Conservation (phyloP, 2,888 invertebrate genomes). For the Sesamia inferens region DNA sequence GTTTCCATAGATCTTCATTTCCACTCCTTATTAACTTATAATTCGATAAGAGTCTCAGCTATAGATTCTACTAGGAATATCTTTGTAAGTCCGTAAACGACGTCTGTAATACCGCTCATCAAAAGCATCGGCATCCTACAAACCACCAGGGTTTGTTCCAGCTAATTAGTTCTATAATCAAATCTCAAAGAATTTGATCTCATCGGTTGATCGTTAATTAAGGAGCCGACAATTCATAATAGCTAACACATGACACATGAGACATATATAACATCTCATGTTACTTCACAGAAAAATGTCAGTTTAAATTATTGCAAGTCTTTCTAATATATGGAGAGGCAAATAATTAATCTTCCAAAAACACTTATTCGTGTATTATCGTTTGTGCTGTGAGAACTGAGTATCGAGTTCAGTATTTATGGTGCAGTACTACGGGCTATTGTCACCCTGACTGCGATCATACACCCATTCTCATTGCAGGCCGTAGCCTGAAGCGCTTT, state of each 20-base stretch:
- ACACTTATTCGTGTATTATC: not conserved
- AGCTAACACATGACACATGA: not conserved
- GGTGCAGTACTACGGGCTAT: conserved; percentile 33
- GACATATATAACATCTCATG: not conserved
- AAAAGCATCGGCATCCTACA: too few relatives aligned
- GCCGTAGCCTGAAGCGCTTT: conserved; percentile 43
- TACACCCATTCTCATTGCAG: conserved; percentile 49
- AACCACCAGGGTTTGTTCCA: too few relatives aligned
- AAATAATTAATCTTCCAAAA: not conserved
- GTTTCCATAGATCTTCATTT: not conserved
- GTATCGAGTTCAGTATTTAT: conserved; percentile 23
- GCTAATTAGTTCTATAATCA: too few relatives aligned
- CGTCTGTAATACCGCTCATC: too few relatives aligned
- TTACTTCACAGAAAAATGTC: not conserved
- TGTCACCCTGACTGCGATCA: conserved; percentile 46
- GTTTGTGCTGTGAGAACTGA: conserved; percentile 20
- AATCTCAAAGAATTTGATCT: not conserved
- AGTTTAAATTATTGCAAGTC: not conserved
- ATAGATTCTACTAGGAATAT: not conserved
- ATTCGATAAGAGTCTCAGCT: not conserved
- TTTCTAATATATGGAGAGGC: not conserved
- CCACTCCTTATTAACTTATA: not conserved
- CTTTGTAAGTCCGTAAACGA: not conserved
- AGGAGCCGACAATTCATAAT: not conserved
- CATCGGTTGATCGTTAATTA: not conserved